phyloP scores from a whole-genome alignment of 1,140 invertebrate species.

The Elysia chlorotica region DNA sequence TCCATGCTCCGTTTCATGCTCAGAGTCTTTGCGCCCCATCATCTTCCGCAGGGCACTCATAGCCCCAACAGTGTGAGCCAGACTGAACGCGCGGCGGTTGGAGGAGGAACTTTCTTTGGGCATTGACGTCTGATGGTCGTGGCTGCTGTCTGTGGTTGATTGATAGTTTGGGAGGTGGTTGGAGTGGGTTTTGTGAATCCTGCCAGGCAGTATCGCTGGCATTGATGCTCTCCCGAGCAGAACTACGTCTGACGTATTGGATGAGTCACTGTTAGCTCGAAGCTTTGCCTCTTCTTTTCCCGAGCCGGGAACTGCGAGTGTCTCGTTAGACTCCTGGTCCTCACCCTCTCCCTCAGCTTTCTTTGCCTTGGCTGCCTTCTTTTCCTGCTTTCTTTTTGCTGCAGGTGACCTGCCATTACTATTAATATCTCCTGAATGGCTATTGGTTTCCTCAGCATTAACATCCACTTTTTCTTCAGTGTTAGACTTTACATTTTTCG shows the following conservation, averaged over 20 bases:
- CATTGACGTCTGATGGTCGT: too few relatives aligned
- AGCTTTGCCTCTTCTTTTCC: not conserved
- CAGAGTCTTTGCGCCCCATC: constrained; percentile 15
- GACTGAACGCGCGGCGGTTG: not conserved
- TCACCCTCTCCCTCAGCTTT: too few relatives aligned
- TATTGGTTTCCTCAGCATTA: not conserved
- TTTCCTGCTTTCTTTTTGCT: not conserved
- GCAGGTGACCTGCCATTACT: not conserved
- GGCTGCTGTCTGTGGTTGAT: not conserved
- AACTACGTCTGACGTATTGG: too few relatives aligned
- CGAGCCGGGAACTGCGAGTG: too few relatives aligned
- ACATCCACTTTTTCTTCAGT: too few relatives aligned
- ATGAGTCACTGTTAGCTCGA: constrained; percentile 8
- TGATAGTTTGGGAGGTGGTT: not conserved
- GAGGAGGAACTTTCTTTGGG: not conserved
- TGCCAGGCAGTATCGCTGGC: not conserved
- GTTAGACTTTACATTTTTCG: too few relatives aligned
- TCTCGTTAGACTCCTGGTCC: too few relatives aligned
- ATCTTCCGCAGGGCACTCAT: constrained; percentile 25
- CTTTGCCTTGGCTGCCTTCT: not conserved
- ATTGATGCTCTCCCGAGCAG: not conserved
- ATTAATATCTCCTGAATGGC: not conserved
- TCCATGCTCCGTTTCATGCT: too few relatives aligned
- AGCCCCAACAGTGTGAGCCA: constrained; percentile 13
- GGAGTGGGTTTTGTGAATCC: too few relatives aligned